Conservation (phyloP, 2,113 vertebrate genomes). For the Mellivora capensis region DNA sequence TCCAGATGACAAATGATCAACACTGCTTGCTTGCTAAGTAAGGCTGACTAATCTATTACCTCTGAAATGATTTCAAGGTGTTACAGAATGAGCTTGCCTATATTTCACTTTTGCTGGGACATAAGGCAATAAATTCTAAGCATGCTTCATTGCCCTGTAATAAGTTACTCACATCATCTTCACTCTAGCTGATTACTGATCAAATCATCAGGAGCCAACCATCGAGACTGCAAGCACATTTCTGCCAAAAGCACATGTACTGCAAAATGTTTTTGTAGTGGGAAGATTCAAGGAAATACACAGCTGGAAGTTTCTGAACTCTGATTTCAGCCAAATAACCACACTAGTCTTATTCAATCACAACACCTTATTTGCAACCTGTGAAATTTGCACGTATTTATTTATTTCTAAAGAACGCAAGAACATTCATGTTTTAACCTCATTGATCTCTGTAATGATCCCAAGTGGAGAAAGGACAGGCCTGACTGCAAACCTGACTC, state of each 20-base stretch:
- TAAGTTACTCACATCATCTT: constrained; percentile 36
- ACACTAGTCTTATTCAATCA: not conserved
- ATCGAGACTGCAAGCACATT: not conserved
- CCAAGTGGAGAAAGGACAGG: not conserved
- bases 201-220: not conserved
- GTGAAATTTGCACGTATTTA: not conserved
- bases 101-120: constrained; percentile 34
- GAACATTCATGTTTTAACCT: not conserved
- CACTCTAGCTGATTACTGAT: not conserved
- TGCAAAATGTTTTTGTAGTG: not conserved
- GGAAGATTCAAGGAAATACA: not conserved
- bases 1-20: constrained; percentile 4
- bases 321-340: not conserved
- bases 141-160: not conserved
- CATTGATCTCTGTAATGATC: not conserved
- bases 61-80: constrained; percentile 28
- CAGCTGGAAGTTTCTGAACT: not conserved
- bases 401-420: not conserved
- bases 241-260: not conserved
- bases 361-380: not conserved
- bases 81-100: not conserved
- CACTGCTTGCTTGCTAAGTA: not conserved
- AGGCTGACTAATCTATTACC: constrained; percentile 37
- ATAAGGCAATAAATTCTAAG: constrained; percentile 29
- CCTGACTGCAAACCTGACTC: not conserved